These are phyloP conservation scores for Drosophila aff. DNA, from an alignment of 1,140 invertebrate species.

Conservation along the genomic window DNA sequence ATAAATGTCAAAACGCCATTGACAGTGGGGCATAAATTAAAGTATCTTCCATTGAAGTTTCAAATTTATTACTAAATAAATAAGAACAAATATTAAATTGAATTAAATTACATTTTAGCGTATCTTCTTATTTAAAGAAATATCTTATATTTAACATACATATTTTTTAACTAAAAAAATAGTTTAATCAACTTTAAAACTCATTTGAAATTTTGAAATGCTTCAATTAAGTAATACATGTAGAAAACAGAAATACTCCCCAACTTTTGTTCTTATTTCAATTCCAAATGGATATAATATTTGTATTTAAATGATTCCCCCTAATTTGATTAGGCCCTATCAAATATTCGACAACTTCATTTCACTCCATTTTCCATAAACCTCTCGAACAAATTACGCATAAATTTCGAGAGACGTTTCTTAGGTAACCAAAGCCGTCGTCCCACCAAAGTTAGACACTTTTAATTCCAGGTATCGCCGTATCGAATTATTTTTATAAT, in stretches of 20 bases:
- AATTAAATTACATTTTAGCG: background rate
- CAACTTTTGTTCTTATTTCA: background rate
- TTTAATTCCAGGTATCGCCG: conserved; percentile 50
- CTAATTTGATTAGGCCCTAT: conserved; percentile 7
- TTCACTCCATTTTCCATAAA: conserved; percentile 24
- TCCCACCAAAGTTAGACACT: conserved; percentile 39
- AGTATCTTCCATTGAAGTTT: background rate
- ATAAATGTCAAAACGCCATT: background rate
- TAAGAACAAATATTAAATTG: background rate
- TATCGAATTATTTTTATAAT: conserved; percentile 51
- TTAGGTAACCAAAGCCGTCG: conserved; percentile 35
- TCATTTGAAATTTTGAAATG: too few species aligned
- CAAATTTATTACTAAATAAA: background rate
- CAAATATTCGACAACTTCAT: conserved; percentile 36
- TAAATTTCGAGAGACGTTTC: conserved; percentile 32
- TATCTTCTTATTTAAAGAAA: background rate
- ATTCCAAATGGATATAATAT: background rate
- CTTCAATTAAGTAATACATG: background rate
- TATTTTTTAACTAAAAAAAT: too few species aligned
- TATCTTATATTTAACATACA: too few species aligned
- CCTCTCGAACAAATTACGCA: conserved; percentile 31
- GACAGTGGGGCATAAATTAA: too few species aligned
- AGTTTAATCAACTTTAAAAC: too few species aligned
- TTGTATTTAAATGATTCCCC: background rate
- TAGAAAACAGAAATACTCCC: background rate